phyloP scores from a whole-genome alignment of 2,113 vertebrate species.

The Mustelus asterias region DNA sequence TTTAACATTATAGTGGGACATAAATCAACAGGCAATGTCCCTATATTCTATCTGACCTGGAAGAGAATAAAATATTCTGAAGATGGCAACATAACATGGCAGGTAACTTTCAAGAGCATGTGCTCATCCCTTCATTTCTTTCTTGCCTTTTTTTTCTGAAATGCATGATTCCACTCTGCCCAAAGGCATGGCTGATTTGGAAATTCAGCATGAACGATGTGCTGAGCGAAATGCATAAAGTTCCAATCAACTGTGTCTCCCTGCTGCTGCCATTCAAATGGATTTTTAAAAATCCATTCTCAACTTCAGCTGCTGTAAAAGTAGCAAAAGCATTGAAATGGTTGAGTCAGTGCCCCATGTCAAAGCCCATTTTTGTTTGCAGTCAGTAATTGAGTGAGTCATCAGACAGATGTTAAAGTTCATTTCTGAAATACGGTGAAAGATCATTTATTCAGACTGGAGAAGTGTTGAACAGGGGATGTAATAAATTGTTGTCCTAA shows the following conservation, averaged over 20 bases:
- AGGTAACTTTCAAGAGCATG: neutral
- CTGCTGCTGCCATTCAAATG: neutral
- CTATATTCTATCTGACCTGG: neutral
- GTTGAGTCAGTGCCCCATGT: neutral
- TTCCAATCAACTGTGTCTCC: neutral
- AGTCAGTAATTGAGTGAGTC: neutral
- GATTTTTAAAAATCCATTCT: neutral
- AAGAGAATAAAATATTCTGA: neutral
- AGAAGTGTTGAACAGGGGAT: neutral
- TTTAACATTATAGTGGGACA: neutral
- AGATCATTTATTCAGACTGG: neutral
- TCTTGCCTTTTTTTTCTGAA: neutral
- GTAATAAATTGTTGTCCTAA: neutral
- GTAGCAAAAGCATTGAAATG: constrained; percentile 3
- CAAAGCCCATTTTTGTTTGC: constrained; percentile 17
- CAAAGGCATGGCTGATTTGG: neutral
- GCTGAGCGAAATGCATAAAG: neutral
- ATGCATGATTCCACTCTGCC: neutral
- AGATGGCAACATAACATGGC: neutral
- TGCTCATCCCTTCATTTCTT: neutral
- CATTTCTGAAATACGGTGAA: neutral
- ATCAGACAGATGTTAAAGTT: constrained; percentile 21
- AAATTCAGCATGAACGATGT: neutral
- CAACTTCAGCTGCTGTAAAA: neutral
- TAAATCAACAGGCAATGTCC: neutral